Evolutionary conservation across 2,113 vertebrate species (phyloP).

Genomic region (Tylochromis polylepis): DNA sequence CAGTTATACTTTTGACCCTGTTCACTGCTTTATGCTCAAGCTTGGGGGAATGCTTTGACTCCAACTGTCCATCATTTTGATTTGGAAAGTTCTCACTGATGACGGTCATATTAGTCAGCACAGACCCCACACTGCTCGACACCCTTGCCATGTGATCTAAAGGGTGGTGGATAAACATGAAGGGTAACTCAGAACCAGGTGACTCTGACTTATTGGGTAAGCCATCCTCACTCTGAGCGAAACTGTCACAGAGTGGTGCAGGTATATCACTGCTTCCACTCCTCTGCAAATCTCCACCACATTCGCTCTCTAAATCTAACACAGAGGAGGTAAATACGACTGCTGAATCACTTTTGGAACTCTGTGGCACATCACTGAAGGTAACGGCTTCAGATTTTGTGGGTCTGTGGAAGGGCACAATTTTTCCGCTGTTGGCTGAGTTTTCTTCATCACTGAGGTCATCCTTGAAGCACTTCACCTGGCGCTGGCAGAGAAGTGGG

Average conservation of each 20-base stretch:
- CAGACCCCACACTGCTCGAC: neutral
- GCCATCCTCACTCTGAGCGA: slow-evolving; percentile 60
- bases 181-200: slow-evolving; percentile 49
- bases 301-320: slow-evolving; percentile 57
- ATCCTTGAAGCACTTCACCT: slow-evolving; percentile 79
- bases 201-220: accelerated
- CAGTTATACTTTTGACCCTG: slow-evolving; percentile 75
- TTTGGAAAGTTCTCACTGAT: slow-evolving; percentile 50
- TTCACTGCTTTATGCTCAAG: slow-evolving; percentile 81
- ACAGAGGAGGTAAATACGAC: slow-evolving; percentile 46
- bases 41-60: slow-evolving; percentile 80
- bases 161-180: slow-evolving; percentile 61
- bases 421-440: slow-evolving; percentile 18
- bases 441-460: slow-evolving; percentile 75
- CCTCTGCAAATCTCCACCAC: slow-evolving; percentile 48
- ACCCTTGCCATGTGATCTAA: slow-evolving; percentile 10
- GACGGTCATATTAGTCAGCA: slow-evolving; percentile 47
- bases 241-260: slow-evolving; percentile 56
- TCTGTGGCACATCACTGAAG: slow-evolving; percentile 1
- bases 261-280: slow-evolving; percentile 54
- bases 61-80: slow-evolving; percentile 70
- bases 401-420: slow-evolving; percentile 37
- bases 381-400: slow-evolving; percentile 2
- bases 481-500: slow-evolving; percentile 83
- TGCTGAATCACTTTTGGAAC: slow-evolving; percentile 45